Conservation (phyloP, 1,140 invertebrate genomes). For the Polypedilum pembai region DNA sequence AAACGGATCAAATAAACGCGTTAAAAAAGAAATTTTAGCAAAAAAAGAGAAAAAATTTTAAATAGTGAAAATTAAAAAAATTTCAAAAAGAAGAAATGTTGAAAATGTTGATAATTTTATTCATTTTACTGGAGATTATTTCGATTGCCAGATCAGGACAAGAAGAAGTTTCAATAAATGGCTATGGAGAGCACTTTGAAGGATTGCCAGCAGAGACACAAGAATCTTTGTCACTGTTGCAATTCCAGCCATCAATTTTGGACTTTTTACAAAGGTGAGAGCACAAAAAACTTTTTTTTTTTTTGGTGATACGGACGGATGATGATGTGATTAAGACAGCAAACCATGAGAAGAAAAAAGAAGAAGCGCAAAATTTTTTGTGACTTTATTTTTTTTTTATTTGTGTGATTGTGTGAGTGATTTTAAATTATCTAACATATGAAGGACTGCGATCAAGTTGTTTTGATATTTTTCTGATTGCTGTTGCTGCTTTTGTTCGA, state of each 20-base stretch:
- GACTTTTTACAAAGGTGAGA: conserved; percentile 44
- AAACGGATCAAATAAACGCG: no score
- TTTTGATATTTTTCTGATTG: not conserved
- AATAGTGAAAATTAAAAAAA: no score
- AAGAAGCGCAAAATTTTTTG: conserved; percentile 1
- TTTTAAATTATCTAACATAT: not conserved
- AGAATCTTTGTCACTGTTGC: conserved; percentile 40
- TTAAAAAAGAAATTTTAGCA: no score
- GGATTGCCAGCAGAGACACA: conserved; percentile 34
- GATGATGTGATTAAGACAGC: no score
- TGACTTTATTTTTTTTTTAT: conserved; percentile 15
- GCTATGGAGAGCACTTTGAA: not conserved
- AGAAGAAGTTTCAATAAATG: not conserved
- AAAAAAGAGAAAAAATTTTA: no score
- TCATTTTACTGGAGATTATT: not conserved
- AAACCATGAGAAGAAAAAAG: no score
- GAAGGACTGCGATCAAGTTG: not conserved
- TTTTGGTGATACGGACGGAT: no score
- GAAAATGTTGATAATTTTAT: conserved; percentile 10
- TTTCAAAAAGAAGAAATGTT: not conserved
- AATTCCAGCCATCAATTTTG: conserved; percentile 43
- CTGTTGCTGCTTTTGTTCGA: not conserved
- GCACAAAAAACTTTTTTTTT: not conserved
- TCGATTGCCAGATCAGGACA: not conserved
- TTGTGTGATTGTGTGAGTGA: not conserved